Percentiles rank a stretch among this genome's conserved stretches.
These are phyloP conservation scores for Drosophila ustulata DNA, from an alignment of 2,888 invertebrate species.

Conservation along the genomic window DNA sequence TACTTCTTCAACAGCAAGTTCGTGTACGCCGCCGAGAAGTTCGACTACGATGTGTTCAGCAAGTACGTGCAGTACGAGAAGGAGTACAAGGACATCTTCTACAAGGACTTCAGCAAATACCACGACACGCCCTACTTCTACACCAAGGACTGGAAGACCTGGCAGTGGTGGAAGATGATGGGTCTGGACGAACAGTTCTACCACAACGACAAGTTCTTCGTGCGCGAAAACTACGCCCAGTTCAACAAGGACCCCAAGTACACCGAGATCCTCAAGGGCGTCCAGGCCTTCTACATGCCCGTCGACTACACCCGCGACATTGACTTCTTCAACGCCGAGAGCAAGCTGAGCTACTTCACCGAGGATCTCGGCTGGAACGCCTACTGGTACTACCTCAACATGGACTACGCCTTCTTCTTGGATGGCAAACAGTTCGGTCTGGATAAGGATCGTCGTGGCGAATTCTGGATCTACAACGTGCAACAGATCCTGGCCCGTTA, in stretches of 20 bases:
- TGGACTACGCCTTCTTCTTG: slow-evolving; percentile 88
- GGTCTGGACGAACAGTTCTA: slow-evolving; percentile 76
- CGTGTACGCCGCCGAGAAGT: slow-evolving; percentile 88
- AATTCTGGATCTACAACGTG: slow-evolving; percentile 88
- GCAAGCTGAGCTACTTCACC: slow-evolving; percentile 88
- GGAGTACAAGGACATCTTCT: slow-evolving; percentile 84
- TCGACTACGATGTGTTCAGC: slow-evolving; percentile 83
- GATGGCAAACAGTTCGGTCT: slow-evolving; percentile 86
- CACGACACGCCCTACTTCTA: slow-evolving; percentile 67
- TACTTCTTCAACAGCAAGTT: slow-evolving; percentile 90
- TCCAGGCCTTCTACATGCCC: slow-evolving; percentile 84
- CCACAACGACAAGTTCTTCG: slow-evolving; percentile 72
- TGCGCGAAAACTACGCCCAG: slow-evolving; percentile 70
- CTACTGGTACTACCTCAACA: slow-evolving; percentile 89
- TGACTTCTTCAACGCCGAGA: slow-evolving; percentile 86
- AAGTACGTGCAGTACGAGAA: slow-evolving; percentile 81
- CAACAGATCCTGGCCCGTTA: slow-evolving; percentile 90
- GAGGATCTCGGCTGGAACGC: slow-evolving; percentile 90
- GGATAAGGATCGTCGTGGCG: slow-evolving; percentile 87
- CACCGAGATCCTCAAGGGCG: slow-evolving; percentile 56
- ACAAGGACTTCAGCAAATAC: slow-evolving; percentile 69
- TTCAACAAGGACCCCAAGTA: slow-evolving; percentile 73
- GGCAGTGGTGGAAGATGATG: slow-evolving; percentile 82
- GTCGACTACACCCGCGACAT: slow-evolving; percentile 87
- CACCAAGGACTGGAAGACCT: slow-evolving; percentile 80